Conservation (phyloP, 2,888 invertebrate genomes). For the Drosophila peninsularis region DNA sequence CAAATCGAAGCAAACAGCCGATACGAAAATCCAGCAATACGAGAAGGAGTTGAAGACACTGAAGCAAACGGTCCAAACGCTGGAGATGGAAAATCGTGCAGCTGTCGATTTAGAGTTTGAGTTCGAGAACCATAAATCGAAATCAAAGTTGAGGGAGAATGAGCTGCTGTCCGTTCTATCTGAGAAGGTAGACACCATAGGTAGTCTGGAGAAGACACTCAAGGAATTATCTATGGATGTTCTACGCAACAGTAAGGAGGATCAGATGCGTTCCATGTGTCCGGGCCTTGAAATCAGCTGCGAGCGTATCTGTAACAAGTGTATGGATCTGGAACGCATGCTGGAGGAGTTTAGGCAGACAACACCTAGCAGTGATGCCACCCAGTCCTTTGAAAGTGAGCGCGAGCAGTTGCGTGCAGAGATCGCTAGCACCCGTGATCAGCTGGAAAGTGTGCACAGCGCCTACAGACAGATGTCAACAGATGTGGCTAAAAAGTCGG, state of each 20-base stretch:
- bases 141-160: conserved; percentile 86
- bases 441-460: conserved; percentile 63
- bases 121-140: conserved; percentile 86
- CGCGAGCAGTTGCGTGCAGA: conserved; percentile 68
- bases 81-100: conserved; percentile 80
- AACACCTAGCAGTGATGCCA: conserved; percentile 6
- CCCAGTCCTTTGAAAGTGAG: conserved; percentile 43
- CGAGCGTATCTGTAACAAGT: conserved; percentile 68
- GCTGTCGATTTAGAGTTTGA: conserved; percentile 85
- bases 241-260: conserved; percentile 72
- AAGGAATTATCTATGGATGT: conserved; percentile 59
- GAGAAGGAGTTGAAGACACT: conserved; percentile 82
- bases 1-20: conserved; percentile 64
- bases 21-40: conserved; percentile 85
- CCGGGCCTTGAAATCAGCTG: conserved; percentile 48
- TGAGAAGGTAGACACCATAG: conserved; percentile 81
- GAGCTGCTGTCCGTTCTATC: conserved; percentile 86
- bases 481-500: conserved; percentile 59
- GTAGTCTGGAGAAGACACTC: conserved; percentile 62
- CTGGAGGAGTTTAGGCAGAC: conserved; percentile 56
- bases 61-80: conserved; percentile 57
- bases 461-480: conserved; percentile 52
- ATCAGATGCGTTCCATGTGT: conserved; percentile 67
- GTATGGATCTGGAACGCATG: conserved; percentile 67
- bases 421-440: conserved; percentile 51